Percentiles rank a stretch among this genome's conserved stretches.
Conservation (phyloP, 2,888 invertebrate genomes). For the Scrobipalpa atriplicella region DNA sequence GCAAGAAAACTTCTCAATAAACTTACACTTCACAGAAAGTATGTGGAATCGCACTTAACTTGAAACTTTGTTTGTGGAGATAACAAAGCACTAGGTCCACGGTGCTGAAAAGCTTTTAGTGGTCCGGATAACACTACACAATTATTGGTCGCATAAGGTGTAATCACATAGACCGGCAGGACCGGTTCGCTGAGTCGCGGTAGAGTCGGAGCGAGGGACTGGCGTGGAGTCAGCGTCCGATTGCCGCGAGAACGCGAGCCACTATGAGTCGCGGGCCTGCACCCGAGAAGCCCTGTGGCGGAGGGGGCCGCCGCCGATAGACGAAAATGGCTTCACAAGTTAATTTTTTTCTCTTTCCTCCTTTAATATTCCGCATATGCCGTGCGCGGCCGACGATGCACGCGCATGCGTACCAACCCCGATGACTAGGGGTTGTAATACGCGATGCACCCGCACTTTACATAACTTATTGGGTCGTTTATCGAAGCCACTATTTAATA, state of each 20-base stretch:
- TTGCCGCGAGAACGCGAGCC: conserved; percentile 65
- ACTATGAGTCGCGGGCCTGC: conserved; percentile 61
- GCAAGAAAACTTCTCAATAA: conserved; percentile 55
- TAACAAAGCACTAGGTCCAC: conserved; percentile 44
- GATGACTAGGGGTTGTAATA: conserved; percentile 73
- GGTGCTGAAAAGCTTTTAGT: conserved; percentile 48
- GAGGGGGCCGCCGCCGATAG: conserved; percentile 76
- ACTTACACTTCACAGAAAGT: conserved; percentile 68
- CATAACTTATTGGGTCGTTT: conserved; percentile 80
- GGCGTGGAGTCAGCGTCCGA: conserved; percentile 52
- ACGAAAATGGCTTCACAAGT: conserved; percentile 83
- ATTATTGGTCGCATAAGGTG: conserved; percentile 63
- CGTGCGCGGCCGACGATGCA: conserved; percentile 74
- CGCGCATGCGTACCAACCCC: conserved; percentile 77
- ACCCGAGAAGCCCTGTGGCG: conserved; percentile 67
- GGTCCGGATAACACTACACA: conserved; percentile 65
- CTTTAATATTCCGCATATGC: conserved; percentile 83
- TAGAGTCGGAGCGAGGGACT: conserved; percentile 33
- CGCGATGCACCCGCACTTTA: conserved; percentile 81
- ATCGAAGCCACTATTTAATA: conserved; percentile 79
- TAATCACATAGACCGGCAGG: conserved; percentile 59
- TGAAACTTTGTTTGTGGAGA: conserved; percentile 37
- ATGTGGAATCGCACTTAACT: conserved; percentile 44
- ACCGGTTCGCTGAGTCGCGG: conserved; percentile 53
- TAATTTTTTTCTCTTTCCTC: conserved; percentile 83